Conservation (phyloP, 2,888 invertebrate genomes). For the Tiliacea citrago region DNA sequence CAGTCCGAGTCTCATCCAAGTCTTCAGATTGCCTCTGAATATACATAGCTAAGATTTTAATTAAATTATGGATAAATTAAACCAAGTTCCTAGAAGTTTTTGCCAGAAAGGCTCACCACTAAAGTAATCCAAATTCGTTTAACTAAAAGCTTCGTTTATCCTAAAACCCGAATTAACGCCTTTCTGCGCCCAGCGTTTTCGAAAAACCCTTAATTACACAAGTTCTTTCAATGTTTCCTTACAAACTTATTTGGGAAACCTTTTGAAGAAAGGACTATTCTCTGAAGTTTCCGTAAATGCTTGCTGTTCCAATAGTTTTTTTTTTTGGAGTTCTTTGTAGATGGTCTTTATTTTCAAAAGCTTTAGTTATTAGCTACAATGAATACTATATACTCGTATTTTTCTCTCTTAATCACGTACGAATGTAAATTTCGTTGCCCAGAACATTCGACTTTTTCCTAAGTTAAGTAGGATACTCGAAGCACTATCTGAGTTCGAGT, state of each 20-base stretch:
- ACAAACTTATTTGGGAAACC: constrained; percentile 33
- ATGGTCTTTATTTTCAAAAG: not conserved
- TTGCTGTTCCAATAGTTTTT: constrained; percentile 23
- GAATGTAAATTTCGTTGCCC: not conserved
- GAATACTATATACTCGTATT: not conserved
- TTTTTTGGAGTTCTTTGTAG: constrained; percentile 9
- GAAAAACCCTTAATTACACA: constrained; percentile 38
- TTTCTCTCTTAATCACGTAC: not conserved
- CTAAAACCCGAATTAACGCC: constrained; percentile 5
- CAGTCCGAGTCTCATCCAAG: too few species aligned
- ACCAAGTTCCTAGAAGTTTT: not conserved
- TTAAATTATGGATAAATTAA: not conserved
- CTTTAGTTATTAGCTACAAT: not conserved
- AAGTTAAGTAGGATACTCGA: not conserved
- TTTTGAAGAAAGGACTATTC: constrained; percentile 21
- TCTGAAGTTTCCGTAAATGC: constrained; percentile 21
- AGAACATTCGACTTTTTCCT: too few species aligned
- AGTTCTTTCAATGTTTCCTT: constrained; percentile 49
- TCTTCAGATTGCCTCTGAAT: not conserved
- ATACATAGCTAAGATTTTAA: not conserved
- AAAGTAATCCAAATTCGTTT: constrained; percentile 16
- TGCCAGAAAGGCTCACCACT: not conserved
- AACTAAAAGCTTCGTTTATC: constrained; percentile 30
- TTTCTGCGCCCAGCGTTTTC: constrained; percentile 8
- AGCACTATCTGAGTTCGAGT: constrained; percentile 21